These are phyloP conservation scores for Mandrillus leucophaeus DNA, from an alignment of 2,113 vertebrate species.

Conservation along the genomic window DNA sequence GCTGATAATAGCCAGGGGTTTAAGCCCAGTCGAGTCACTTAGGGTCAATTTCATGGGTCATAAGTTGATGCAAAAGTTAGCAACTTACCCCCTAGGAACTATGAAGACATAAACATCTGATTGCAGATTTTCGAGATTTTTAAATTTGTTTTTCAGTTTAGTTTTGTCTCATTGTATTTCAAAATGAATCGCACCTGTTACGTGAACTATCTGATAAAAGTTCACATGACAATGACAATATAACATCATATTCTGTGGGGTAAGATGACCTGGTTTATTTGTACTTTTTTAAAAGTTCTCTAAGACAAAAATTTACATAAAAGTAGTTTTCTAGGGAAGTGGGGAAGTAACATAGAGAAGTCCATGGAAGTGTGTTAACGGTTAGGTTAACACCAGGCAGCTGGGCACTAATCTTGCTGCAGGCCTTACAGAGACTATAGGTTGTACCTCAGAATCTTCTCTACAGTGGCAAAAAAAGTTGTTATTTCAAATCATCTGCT, in stretches of 20 bases:
- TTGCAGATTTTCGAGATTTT: background rate
- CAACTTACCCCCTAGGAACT: background rate
- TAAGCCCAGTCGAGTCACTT: background rate
- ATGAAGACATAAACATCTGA: background rate
- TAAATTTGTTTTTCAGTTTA: background rate
- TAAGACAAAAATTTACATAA: background rate
- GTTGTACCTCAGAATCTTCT: background rate
- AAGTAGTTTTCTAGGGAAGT: background rate
- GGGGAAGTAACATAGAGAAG: background rate
- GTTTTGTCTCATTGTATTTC: background rate
- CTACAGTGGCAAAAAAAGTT: background rate
- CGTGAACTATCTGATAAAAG: background rate
- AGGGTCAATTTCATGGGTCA: background rate
- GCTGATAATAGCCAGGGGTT: background rate
- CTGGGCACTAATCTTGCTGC: background rate
- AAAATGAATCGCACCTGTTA: background rate
- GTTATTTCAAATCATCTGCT: background rate
- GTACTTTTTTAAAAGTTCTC: background rate
- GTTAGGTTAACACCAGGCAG: background rate
- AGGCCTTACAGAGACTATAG: background rate
- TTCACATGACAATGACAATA: background rate
- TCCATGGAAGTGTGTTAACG: background rate
- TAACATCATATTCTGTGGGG: background rate
- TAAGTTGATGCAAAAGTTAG: background rate
- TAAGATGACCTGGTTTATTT: background rate